These are phyloP conservation scores for Etheostoma nigrum DNA, from an alignment of 2,797 vertebrate genomes.

Conservation along the genomic window DNA sequence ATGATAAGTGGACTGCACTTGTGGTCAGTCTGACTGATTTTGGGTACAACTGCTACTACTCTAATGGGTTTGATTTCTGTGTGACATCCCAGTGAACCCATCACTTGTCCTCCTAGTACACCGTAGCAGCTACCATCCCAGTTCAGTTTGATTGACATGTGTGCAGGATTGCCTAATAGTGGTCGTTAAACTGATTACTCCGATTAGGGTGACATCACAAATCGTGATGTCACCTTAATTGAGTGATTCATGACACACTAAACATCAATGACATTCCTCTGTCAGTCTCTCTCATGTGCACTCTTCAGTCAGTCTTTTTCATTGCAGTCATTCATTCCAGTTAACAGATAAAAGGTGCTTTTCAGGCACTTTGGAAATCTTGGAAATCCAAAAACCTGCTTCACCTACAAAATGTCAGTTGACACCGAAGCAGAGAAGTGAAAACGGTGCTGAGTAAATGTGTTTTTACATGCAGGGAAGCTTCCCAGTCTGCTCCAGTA, in stretches of 20 bases:
- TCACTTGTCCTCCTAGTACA: not conserved
- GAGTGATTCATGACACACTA: not conserved
- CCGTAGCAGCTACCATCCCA: not conserved
- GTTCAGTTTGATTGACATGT: constrained; percentile 45
- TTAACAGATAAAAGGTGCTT: not conserved
- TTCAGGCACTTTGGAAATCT: not conserved
- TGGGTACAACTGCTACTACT: no score
- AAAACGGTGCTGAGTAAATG: constrained; percentile 23
- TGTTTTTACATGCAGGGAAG: constrained; percentile 28
- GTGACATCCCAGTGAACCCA: not conserved
- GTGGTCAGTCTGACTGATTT: not conserved
- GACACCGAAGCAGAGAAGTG: not conserved
- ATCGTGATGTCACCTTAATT: no score
- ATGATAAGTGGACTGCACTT: not conserved
- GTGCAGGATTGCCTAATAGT: constrained; percentile 25
- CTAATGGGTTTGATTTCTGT: not conserved
- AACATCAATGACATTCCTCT: constrained; percentile 1
- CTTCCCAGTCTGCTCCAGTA: constrained; percentile 17
- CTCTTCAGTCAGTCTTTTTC: constrained; percentile 1
- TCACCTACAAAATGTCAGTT: constrained; percentile 11
- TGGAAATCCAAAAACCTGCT: not conserved
- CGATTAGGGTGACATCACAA: constrained; percentile 29
- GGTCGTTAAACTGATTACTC: constrained; percentile 45
- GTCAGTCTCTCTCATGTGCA: constrained; percentile 6
- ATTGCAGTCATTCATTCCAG: constrained; percentile 18